These are phyloP conservation scores for Trichacis sp. DNA, from an alignment of 2,888 invertebrate genomes.

Conservation along the genomic window DNA sequence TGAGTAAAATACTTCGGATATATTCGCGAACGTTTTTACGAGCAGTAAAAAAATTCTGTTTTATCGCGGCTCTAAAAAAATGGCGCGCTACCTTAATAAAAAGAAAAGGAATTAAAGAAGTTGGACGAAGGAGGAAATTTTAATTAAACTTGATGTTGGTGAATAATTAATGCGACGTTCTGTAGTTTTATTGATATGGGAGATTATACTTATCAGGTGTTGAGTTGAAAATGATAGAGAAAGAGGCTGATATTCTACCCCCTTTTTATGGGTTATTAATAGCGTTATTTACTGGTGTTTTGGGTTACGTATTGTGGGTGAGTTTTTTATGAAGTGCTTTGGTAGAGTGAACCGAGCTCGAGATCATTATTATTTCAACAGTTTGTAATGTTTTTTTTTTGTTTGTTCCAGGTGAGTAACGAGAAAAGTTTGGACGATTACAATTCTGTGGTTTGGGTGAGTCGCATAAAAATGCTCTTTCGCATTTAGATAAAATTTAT, in stretches of 20 bases:
- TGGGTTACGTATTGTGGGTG: constrained; percentile 65
- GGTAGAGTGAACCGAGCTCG: background rate
- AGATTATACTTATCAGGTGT: too few relatives aligned
- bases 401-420: constrained; percentile 27
- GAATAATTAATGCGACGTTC: too few relatives aligned
- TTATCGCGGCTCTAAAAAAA: background rate
- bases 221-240: constrained; percentile 26
- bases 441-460: too few relatives aligned
- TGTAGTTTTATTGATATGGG: too few relatives aligned
- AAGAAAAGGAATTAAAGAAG: background rate
- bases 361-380: background rate
- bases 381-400: background rate
- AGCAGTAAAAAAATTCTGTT: background rate
- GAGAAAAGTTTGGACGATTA: background rate
- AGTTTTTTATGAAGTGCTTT: constrained; percentile 48
- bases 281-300: constrained; percentile 61
- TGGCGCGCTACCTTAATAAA: background rate
- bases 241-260: constrained; percentile 58
- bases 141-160: background rate
- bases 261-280: constrained; percentile 63
- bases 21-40: background rate
- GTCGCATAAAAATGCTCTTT: too few relatives aligned
- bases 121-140: background rate
- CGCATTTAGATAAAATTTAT: too few relatives aligned
- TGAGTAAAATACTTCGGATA: background rate